Evolutionary conservation across 2,888 invertebrate species (phyloP), one percentile per base, ranked within the genome.

Genomic region (Cartodere bifasciata): DNA sequence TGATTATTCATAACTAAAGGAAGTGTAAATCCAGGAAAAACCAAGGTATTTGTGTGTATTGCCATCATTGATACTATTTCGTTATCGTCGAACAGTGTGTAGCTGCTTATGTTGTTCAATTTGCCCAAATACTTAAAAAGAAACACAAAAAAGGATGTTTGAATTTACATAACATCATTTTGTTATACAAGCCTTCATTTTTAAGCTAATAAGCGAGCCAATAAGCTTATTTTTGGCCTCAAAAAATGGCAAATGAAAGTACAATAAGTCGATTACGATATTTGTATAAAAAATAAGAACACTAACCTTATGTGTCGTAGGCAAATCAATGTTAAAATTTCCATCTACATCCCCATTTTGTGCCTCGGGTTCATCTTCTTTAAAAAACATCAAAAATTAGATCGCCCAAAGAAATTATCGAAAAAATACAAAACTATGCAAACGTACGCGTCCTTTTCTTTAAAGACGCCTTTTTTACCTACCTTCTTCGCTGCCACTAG

Each of bases 11-110:
- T 46, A 23, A 77, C 72, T 39, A 87, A 65, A 0, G 86, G 86
- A 13, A 87, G 56, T 2, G 76, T 81, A 57, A 85, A 84, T 2
- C 84, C 84, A 4, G 87, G 86, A 41, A 84, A 75, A 10, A 84
- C 68, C 28, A 83, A 60, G 26, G 72, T 60, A 22, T 56, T 56
- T 2, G 60, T 58, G 33, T 55, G 55, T 22, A 59, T 49, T 2
- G 56, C 57, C 13, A 55, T 36, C 36, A 56, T 48, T 25, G 49
- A 45, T 5, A 50, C 34, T 4, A 57, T 41, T 33, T 57, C 54
- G 1, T 56, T 56, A 34, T 58, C 55, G 32, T 60, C 60, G 32
- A 49, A 58, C n/a, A 59, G 36, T 2, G 58, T 58, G 34, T 57
- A 58, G n/a, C 58, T 58, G 27, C 56, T 49, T 10, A 60, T 42